Percentiles rank a stretch among this genome's conserved stretches.
Evolutionary conservation across 1,140 invertebrate species (phyloP).

Genomic region (Cyphomyrmex costatus): DNA sequence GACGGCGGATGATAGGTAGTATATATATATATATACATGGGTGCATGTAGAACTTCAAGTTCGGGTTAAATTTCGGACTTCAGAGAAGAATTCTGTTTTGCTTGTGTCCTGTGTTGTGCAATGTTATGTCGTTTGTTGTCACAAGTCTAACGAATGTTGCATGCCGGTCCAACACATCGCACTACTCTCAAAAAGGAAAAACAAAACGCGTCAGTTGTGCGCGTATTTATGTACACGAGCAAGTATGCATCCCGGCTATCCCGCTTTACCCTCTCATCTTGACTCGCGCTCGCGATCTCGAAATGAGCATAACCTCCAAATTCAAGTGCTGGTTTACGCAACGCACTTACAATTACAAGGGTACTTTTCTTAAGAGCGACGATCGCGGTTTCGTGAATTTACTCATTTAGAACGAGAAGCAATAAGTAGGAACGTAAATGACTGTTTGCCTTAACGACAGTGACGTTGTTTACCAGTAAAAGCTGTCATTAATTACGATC

Average conservation of each 20-base stretch:
- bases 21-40: too few species aligned
- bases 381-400: not conserved
- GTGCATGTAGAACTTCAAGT: too few species aligned
- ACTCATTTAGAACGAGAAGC: not conserved
- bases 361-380: not conserved
- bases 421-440: not conserved
- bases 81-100: too few species aligned
- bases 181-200: too few species aligned
- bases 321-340: not conserved
- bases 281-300: not conserved
- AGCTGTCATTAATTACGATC: not conserved
- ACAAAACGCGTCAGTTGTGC: too few species aligned
- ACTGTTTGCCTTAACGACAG: not conserved
- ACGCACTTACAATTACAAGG: not conserved
- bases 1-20: too few species aligned
- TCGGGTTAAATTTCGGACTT: too few species aligned
- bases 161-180: too few species aligned
- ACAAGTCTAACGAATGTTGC: too few species aligned
- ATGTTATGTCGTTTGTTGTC: too few species aligned
- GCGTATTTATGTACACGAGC: not conserved
- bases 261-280: not conserved
- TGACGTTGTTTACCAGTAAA: not conserved
- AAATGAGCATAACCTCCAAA: not conserved
- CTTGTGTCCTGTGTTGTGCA: too few species aligned
- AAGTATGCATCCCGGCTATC: not conserved